A percentile compares a stretch with the other conserved stretches of the same genome.
Conservation (phyloP, 2,797 vertebrate genomes). For the Triplophysa bombifrons region DNA sequence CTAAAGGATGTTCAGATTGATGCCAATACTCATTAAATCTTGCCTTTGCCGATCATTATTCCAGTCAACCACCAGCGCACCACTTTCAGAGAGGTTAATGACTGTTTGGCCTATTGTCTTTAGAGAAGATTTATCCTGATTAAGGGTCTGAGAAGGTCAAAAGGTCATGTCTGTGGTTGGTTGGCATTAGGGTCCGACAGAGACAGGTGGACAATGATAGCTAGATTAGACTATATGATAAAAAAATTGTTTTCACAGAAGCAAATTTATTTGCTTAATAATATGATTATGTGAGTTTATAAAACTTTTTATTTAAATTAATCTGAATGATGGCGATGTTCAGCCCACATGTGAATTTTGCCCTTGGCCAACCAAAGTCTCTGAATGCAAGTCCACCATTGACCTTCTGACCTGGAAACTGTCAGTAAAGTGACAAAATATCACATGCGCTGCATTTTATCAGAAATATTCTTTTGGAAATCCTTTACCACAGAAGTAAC, state of each 20-base stretch:
- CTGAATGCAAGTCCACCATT: background rate
- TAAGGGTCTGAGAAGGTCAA: conserved; percentile 39
- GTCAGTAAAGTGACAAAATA: background rate
- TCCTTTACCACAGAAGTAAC: conserved; percentile 3
- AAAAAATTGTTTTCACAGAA: no score
- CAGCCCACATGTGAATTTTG: background rate
- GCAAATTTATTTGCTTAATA: no score
- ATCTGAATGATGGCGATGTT: background rate
- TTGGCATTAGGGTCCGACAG: background rate
- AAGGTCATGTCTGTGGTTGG: conserved; percentile 13
- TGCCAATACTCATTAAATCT: conserved; percentile 33
- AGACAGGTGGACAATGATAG: background rate
- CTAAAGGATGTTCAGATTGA: conserved; percentile 29
- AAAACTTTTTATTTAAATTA: no score
- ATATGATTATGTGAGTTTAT: no score
- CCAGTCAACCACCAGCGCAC: background rate
- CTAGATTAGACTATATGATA: no score
- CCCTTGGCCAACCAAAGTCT: background rate
- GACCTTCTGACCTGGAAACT: background rate
- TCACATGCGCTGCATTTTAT: background rate
- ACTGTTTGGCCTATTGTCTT: conserved; percentile 42
- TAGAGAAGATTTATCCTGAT: conserved; percentile 44
- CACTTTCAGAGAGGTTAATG: conserved; percentile 40
- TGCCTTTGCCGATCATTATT: conserved; percentile 35
- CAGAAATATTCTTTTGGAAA: background rate